Conservation (phyloP, 2,888 invertebrate species). For the Trichopoda pennipes region DNA sequence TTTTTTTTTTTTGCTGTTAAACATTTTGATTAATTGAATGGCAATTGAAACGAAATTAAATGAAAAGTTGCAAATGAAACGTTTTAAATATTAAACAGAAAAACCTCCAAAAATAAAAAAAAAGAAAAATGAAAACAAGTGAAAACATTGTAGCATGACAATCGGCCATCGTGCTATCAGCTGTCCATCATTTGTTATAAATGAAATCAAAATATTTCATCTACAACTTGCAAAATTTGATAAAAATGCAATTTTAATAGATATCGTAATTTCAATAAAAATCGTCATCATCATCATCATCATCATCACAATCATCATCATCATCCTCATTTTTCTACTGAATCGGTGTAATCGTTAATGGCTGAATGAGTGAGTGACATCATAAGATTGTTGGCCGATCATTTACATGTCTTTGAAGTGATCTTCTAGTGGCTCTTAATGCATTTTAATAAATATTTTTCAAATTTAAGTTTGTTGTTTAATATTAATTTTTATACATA, state of each 20-base stretch:
- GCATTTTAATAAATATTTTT: conserved; percentile 13
- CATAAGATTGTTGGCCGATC: conserved; percentile 33
- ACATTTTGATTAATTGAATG: conserved; percentile 54
- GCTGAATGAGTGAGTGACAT: conserved; percentile 13
- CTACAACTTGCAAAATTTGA: conserved; percentile 32
- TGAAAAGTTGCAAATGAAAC: conserved; percentile 41
- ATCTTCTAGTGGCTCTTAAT: conserved; percentile 9
- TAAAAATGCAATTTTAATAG: conserved; percentile 39
- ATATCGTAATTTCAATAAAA: background rate
- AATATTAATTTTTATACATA: conserved; percentile 2
- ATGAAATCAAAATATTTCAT: conserved; percentile 64
- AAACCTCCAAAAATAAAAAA: too few species aligned
- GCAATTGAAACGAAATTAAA: conserved; percentile 54
- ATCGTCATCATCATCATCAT: background rate
- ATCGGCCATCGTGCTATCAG: conserved; percentile 20
- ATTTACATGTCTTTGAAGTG: conserved; percentile 23
- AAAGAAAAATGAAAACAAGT: too few species aligned
- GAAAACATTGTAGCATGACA: conserved; percentile 10
- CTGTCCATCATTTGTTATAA: conserved; percentile 54
- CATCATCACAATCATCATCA: background rate
- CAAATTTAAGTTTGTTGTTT: conserved; percentile 21
- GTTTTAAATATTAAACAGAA: too few species aligned
- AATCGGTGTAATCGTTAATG: background rate
- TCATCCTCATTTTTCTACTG: background rate
- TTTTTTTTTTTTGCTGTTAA: background rate